Conservation (phyloP, 2,888 invertebrate genomes). For the Acholoe squamosa region DNA sequence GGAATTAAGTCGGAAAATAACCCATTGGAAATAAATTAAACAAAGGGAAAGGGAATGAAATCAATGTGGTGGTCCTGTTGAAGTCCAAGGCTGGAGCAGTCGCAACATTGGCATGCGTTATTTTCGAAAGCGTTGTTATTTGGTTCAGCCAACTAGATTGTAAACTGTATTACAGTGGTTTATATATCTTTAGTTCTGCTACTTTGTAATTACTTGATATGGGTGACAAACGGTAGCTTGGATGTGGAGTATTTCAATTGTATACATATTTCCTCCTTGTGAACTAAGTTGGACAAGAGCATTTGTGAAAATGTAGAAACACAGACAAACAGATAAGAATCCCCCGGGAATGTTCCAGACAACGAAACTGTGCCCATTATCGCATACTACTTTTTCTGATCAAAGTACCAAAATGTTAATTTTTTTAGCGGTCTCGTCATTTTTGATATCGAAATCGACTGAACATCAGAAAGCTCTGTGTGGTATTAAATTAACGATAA, state of each 20-base stretch:
- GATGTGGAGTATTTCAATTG: background rate
- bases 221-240: background rate
- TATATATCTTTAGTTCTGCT: background rate
- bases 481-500: background rate
- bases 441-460: background rate
- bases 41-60: slow-evolving; percentile 1
- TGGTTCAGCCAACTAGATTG: background rate
- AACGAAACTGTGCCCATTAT: slow-evolving; percentile 43
- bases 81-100: slow-evolving; percentile 41
- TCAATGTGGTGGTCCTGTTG: background rate
- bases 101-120: slow-evolving; percentile 53
- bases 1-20: background rate
- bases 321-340: background rate
- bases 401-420: background rate
- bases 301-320: slow-evolving; percentile 63
- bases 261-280: slow-evolving; percentile 11
- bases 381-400: background rate
- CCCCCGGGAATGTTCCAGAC: slow-evolving; percentile 32
- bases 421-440: slow-evolving; percentile 31
- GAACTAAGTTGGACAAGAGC: background rate
- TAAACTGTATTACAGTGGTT: background rate
- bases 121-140: background rate
- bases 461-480: slow-evolving; percentile 53
- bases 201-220: background rate
- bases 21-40: slow-evolving; percentile 6